Conservation (phyloP, 1,140 invertebrate genomes). For the Cydia pomonella region DNA sequence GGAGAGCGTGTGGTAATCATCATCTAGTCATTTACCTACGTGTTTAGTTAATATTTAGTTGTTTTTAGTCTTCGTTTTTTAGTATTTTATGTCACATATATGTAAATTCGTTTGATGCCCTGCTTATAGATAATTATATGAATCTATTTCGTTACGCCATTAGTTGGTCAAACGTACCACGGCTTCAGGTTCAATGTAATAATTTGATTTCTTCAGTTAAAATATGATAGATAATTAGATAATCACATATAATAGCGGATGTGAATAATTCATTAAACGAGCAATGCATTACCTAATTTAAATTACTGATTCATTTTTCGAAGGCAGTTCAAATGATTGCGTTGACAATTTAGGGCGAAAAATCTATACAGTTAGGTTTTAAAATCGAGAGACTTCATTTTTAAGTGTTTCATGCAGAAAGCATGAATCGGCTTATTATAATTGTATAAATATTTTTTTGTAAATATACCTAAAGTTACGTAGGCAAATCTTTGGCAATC, state of each 20-base stretch:
- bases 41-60: neutral
- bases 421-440: neutral
- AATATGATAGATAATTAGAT: neutral
- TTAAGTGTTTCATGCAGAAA: neutral
- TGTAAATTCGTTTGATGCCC: no score
- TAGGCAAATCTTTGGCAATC: neutral
- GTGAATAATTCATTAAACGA: neutral
- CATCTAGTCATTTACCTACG: neutral
- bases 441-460: no score
- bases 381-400: neutral
- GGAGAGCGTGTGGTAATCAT: neutral
- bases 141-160: no score
- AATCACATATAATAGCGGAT: constrained; percentile 1
- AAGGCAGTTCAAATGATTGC: neutral
- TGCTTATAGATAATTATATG: no score
- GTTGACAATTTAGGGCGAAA: no score
- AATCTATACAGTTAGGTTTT: no score
- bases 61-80: no score
- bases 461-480: neutral
- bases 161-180: no score
- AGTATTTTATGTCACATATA: no score
- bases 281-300: neutral
- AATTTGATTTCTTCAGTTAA: neutral
- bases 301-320: neutral
- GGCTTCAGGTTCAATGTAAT: no score